Percentiles rank a stretch among this genome's conserved stretches.
Evolutionary conservation across 2,888 invertebrate genomes (phyloP).

Genomic region (Metallyticus violacea): DNA sequence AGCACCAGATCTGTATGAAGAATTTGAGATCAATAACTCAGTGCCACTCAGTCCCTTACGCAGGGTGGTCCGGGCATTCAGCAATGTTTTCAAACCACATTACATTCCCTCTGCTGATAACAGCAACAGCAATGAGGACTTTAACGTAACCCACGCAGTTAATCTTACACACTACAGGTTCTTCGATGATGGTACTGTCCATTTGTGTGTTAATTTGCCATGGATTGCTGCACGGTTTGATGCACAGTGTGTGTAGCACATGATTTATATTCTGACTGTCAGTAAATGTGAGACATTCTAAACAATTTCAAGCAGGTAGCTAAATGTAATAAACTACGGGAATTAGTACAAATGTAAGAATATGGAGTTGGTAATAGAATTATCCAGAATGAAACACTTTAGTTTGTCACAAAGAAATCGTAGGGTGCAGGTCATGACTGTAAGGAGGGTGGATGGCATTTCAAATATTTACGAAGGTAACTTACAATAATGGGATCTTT

Average conservation of each 20-base stretch:
- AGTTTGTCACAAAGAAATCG: too few species aligned
- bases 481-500: too few species aligned
- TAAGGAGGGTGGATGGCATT: too few species aligned
- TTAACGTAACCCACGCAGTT: not conserved
- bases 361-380: too few species aligned
- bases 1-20: not conserved
- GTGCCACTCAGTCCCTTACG: not conserved
- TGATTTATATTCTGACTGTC: too few species aligned
- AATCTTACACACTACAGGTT: not conserved
- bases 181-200: not conserved
- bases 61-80: not conserved
- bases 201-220: not conserved
- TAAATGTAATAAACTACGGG: too few species aligned
- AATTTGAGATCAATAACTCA: not conserved
- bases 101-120: not conserved
- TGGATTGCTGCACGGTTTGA: not conserved
- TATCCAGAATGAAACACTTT: too few species aligned
- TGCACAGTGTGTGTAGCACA: not conserved
- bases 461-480: too few species aligned
- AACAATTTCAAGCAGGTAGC: too few species aligned
- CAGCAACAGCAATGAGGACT: not conserved
- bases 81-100: not conserved
- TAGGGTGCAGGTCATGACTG: too few species aligned
- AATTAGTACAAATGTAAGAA: too few species aligned
- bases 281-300: too few species aligned